Conservation (phyloP, 2,797 vertebrate species). For the Cheirogaleus major region DNA sequence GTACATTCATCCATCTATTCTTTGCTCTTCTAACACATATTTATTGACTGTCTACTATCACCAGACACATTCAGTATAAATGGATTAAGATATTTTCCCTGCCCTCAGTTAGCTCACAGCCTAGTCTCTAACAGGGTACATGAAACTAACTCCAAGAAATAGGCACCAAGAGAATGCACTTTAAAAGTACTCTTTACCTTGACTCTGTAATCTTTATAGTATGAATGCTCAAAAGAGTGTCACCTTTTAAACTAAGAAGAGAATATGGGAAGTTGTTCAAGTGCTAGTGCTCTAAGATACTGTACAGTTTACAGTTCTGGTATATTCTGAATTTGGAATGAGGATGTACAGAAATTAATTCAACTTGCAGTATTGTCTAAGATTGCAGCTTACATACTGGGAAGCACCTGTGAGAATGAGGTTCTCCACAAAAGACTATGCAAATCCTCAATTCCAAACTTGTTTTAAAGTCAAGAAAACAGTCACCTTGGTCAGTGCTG, state of each 20-base stretch:
- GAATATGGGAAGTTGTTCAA: not conserved
- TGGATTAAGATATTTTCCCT: not conserved
- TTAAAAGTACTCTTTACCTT: not conserved
- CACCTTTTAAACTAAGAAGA: not conserved
- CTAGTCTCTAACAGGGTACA: not conserved
- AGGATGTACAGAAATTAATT: not conserved
- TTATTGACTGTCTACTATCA: not conserved
- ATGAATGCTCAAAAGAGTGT: not conserved
- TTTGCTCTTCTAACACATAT: constrained; percentile 1
- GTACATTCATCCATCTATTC: not conserved
- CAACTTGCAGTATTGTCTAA: not conserved
- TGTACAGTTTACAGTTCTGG: not conserved
- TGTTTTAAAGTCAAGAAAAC: not conserved
- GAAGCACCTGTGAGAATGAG: not conserved
- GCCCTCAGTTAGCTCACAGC: not conserved
- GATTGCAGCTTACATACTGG: not conserved
- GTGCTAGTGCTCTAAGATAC: not conserved
- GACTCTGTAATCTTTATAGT: not conserved
- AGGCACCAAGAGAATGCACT: not conserved
- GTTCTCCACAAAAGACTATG: not conserved
- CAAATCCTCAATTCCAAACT: not conserved
- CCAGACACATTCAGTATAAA: not conserved
- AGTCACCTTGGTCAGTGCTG: not conserved
- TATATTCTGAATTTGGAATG: not conserved
- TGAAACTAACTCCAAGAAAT: not conserved